Conservation (phyloP, 2,888 invertebrate species). For the Trichogramma evanescens region DNA sequence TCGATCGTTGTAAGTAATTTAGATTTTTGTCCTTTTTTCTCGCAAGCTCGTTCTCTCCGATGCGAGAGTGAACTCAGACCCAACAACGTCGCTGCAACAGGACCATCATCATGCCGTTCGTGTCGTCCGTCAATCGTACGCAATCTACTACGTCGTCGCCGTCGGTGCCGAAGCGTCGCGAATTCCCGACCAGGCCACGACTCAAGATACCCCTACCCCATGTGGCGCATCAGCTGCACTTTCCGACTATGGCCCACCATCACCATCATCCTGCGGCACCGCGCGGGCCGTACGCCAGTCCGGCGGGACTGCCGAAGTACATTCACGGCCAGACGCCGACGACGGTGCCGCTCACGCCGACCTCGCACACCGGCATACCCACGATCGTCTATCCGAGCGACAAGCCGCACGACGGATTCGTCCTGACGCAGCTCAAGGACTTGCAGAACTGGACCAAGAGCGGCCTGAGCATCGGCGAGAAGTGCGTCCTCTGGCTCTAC, state of each 20-base stretch:
- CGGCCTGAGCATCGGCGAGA: slow-evolving; percentile 77
- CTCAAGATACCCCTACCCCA: slow-evolving; percentile 34
- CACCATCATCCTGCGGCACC: slow-evolving; percentile 14
- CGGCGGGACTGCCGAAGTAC: slow-evolving; percentile 16
- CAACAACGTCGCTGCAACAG: background rate
- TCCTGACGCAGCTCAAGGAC: slow-evolving; percentile 73
- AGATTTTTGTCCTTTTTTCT: no score
- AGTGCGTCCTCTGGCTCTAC: slow-evolving; percentile 72
- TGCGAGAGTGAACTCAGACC: no score
- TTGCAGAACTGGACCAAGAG: slow-evolving; percentile 74
- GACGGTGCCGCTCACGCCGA: slow-evolving; percentile 42
- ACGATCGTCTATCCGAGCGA: slow-evolving; percentile 52
- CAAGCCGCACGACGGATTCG: slow-evolving; percentile 65
- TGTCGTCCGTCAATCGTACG: background rate
- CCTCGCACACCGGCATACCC: slow-evolving; percentile 35
- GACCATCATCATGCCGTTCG: background rate
- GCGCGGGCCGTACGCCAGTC: slow-evolving; percentile 28
- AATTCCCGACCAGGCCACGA: slow-evolving; percentile 36
- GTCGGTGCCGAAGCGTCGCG: slow-evolving; percentile 11
- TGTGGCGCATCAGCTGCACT: slow-evolving; percentile 26
- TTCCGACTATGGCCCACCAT: slow-evolving; percentile 34
- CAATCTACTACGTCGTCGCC: slow-evolving; percentile 8
- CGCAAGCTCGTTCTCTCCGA: no score
- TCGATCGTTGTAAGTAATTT: no score
- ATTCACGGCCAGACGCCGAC: slow-evolving; percentile 38